A percentile compares a stretch with the other conserved stretches of the same genome.
Conservation (phyloP, 2,888 invertebrate species). For the Micropterix aruncella region DNA sequence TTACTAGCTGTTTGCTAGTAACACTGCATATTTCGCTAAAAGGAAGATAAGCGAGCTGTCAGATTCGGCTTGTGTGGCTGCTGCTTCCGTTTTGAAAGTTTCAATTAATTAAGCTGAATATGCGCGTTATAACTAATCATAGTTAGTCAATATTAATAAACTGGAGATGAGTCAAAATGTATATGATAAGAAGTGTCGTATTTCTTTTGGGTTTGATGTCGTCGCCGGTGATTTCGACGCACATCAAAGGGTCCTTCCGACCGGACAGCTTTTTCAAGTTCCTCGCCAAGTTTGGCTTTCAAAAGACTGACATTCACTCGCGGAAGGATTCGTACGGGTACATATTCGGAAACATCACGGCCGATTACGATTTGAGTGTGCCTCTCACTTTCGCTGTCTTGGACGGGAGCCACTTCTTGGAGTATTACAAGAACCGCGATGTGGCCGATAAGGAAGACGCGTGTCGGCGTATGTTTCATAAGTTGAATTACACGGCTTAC, state of each 20-base stretch:
- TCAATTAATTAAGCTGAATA: too few relatives aligned
- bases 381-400: slow-evolving; percentile 79
- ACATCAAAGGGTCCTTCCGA: slow-evolving; percentile 48
- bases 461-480: slow-evolving; percentile 77
- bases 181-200: neutral
- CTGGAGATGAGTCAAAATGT: neutral
- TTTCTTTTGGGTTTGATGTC: neutral
- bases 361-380: slow-evolving; percentile 46
- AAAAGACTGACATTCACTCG: slow-evolving; percentile 82
- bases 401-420: slow-evolving; percentile 76
- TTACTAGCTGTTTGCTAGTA: too few relatives aligned
- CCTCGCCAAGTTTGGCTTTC: slow-evolving; percentile 90
- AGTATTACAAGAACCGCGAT: slow-evolving; percentile 72
- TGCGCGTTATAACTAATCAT: too few relatives aligned
- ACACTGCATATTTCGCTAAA: too few relatives aligned
- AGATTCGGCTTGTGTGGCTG: too few relatives aligned
- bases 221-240: slow-evolving; percentile 21
- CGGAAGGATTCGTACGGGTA: slow-evolving; percentile 82
- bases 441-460: slow-evolving; percentile 50
- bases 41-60: too few relatives aligned
- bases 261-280: slow-evolving; percentile 77
- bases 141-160: too few relatives aligned
- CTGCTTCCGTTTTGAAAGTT: too few relatives aligned
- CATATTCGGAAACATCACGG: slow-evolving; percentile 90
- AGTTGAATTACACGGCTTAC: slow-evolving; percentile 69